Percentiles rank a stretch among this genome's conserved stretches.
Evolutionary conservation across 1,140 invertebrate species (phyloP).

Genomic region (Bombus polaris): DNA sequence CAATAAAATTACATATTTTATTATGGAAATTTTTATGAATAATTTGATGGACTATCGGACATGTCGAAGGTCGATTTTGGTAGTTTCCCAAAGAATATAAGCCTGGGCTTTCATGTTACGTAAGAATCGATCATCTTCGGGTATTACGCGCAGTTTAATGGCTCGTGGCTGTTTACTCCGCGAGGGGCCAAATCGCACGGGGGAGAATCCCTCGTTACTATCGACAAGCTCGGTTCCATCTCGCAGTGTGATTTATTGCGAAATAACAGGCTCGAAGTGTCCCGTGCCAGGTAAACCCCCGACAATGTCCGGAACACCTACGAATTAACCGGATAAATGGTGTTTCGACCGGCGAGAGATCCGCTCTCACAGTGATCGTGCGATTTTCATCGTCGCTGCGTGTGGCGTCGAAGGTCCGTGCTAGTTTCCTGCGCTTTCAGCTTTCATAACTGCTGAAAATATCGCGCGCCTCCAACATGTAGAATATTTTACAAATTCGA

Average conservation of each 20-base stretch:
- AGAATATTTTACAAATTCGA: background rate
- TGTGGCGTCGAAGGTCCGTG: background rate
- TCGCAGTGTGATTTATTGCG: conserved; percentile 72
- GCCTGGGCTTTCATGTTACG: conserved; percentile 33
- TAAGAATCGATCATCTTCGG: conserved; percentile 65
- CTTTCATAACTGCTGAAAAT: background rate
- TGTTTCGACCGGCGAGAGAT: conserved; percentile 6
- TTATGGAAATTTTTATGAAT: too few species aligned
- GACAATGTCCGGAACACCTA: conserved; percentile 66
- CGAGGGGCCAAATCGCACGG: conserved; percentile 26
- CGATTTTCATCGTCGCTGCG: conserved; percentile 20
- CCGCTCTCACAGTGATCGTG: conserved; percentile 27
- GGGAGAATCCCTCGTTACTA: conserved; percentile 56
- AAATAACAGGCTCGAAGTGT: conserved; percentile 73
- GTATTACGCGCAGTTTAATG: conserved; percentile 60
- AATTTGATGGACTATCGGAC: too few species aligned
- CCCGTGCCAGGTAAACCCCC: conserved; percentile 59
- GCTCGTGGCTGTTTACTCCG: conserved; percentile 55
- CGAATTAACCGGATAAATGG: conserved; percentile 66
- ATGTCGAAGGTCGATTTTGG: background rate
- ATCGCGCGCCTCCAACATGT: background rate
- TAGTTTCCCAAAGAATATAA: background rate
- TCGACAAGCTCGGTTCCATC: conserved; percentile 55
- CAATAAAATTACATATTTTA: background rate
- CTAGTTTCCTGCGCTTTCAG: background rate